Evolutionary conservation across 2,888 invertebrate species (phyloP).

Genomic region (Ischnus inquisitorius): DNA sequence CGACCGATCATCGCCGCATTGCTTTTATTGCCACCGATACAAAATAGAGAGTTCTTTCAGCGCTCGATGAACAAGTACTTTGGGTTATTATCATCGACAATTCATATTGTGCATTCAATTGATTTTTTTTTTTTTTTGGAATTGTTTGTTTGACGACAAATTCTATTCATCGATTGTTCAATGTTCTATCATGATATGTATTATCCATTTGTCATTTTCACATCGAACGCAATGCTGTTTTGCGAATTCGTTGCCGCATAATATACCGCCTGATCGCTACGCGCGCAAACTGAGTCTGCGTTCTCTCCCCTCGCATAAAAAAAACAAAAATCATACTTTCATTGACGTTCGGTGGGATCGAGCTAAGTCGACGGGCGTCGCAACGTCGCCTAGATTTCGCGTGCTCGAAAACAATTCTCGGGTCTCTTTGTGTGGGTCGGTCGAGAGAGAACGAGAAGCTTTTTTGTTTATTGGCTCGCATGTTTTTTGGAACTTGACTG

Average conservation of each 20-base stretch:
- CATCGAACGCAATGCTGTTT: slow-evolving; percentile 41
- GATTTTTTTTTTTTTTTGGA: slow-evolving; percentile 59
- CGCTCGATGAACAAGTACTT: slow-evolving; percentile 78
- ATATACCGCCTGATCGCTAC: slow-evolving; percentile 82
- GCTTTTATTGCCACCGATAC: slow-evolving; percentile 78
- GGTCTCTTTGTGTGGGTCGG: slow-evolving; percentile 9
- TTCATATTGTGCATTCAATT: slow-evolving; percentile 79
- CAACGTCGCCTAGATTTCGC: slow-evolving; percentile 24
- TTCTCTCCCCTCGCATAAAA: background rate
- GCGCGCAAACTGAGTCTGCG: slow-evolving; percentile 53
- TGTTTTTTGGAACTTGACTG: background rate
- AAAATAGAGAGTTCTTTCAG: slow-evolving; percentile 74
- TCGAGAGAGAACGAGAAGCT: background rate
- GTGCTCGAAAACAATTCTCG: slow-evolving; percentile 2
- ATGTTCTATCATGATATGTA: slow-evolving; percentile 11
- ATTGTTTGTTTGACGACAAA: slow-evolving; percentile 60
- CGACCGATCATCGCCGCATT: slow-evolving; percentile 82
- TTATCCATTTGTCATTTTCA: slow-evolving; percentile 36
- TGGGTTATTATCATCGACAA: slow-evolving; percentile 80
- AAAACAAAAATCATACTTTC: slow-evolving; percentile 28
- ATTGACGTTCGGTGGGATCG: background rate
- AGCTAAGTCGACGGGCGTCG: slow-evolving; percentile 29
- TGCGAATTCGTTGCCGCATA: slow-evolving; percentile 73
- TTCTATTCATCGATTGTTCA: slow-evolving; percentile 56
- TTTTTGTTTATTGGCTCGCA: background rate